Evolutionary conservation across 2,888 invertebrate genomes (phyloP), one percentile per base, ranked within the genome.

Genomic region (Lymantria dispar): DNA sequence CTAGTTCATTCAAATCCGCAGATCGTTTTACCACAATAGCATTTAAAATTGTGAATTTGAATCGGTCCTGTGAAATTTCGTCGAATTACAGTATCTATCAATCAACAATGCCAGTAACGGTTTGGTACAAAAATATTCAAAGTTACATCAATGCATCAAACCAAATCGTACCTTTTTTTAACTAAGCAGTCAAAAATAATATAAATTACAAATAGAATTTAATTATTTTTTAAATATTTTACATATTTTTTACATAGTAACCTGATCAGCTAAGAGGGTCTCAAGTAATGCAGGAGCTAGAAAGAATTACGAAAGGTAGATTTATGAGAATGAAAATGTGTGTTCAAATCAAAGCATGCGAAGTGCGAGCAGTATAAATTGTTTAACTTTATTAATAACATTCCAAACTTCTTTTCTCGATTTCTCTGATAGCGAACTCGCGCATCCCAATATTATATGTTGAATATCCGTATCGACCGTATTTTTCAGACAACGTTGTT

Each of bases 31-130:
- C 97, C 60, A 96, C 93, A 46, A 97, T 95, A 15, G 97, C 96
- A 81, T 96, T 97, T 62, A 97, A 88, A 76, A 97, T 96, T 42
- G 96, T 97, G 79, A 97, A 97, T 66, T 92, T 92, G 71, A 92
- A 92, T 47, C 91, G 89, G 69, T 91, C 92, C 91, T 91, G 73
- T 15, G 52, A 58, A 58, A 48, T 52, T 45, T 49, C 3, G 1
- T 38, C n/a, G 1, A 38, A 8, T 38, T 2, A 38, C n/a, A 38
- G 5, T 7, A n/a, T 33, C 8, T 7, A 1, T 10, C 10, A 10
- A 33, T 33, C 1, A 33, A 33, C 8, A 33, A 10, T 7, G 8
- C 33, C 3, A 33, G 33, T 33, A 10, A 33, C 22, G 22, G 22
- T 22, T 22, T 33, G 33, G 33, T 10, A 33, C 2, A 33, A 33